A percentile compares a stretch with the other conserved stretches of the same genome.
These are phyloP conservation scores for Hyaena hyaena DNA, from an alignment of 2,113 vertebrate species.

Conservation along the genomic window DNA sequence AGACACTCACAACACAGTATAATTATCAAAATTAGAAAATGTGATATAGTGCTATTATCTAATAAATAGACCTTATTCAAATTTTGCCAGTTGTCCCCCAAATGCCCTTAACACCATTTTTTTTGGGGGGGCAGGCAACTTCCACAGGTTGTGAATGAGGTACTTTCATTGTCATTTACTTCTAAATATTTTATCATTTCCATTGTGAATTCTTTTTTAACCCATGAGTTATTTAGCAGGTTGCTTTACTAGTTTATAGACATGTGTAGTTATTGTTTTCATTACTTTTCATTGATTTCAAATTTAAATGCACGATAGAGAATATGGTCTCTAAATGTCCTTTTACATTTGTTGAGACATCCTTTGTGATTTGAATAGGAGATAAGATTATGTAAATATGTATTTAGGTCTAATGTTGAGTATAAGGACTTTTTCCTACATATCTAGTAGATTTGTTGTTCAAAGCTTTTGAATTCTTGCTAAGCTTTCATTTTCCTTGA, in stretches of 20 bases:
- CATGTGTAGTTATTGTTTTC: background rate
- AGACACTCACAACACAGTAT: background rate
- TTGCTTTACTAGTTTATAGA: background rate
- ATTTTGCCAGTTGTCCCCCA: background rate
- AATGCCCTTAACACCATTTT: background rate
- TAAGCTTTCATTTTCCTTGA: background rate
- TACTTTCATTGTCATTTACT: conserved; percentile 6
- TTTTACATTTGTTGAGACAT: background rate
- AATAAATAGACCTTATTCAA: background rate
- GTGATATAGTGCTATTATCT: background rate
- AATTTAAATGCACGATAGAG: background rate
- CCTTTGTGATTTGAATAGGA: background rate
- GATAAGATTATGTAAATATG: background rate
- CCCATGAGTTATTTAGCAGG: background rate
- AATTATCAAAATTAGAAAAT: background rate
- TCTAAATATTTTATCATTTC: conserved; percentile 28
- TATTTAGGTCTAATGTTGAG: background rate
- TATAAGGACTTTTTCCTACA: background rate
- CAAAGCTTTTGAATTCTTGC: background rate
- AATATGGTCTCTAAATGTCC: background rate
- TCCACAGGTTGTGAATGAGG: background rate
- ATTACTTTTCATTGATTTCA: background rate
- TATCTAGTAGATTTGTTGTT: background rate
- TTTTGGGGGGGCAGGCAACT: background rate
- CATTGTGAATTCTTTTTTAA: background rate